phyloP scores from a whole-genome alignment of 2,113 vertebrate genomes.

The Camelus dromedarius region DNA sequence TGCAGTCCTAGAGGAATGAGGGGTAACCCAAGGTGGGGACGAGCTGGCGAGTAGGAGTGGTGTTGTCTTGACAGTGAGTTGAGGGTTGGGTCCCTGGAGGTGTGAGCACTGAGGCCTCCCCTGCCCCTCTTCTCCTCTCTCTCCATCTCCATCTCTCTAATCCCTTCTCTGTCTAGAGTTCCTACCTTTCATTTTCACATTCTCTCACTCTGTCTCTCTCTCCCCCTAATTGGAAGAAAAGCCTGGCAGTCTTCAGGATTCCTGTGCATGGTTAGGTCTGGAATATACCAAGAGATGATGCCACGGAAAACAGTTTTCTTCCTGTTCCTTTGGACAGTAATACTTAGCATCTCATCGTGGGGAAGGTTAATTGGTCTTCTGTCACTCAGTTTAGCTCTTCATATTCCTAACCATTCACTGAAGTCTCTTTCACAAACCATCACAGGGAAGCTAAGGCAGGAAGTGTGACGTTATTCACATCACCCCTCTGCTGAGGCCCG shows the following conservation, averaged over 20 bases:
- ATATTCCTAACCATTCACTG: background rate
- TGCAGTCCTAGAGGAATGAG: background rate
- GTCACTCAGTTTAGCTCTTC: background rate
- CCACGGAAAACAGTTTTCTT: background rate
- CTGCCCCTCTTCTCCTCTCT: no score
- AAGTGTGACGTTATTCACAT: background rate
- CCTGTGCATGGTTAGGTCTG: background rate
- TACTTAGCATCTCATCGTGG: background rate
- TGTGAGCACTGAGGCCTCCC: no score
- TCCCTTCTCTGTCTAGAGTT: background rate
- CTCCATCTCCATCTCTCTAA: no score
- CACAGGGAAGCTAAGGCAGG: background rate
- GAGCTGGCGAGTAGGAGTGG: no score
- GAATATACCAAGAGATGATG: background rate
- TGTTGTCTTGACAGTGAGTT: background rate
- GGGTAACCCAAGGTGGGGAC: no score
- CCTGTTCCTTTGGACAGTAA: background rate
- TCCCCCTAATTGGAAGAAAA: background rate
- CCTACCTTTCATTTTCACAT: background rate
- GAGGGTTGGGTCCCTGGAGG: no score
- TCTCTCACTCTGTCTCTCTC: background rate
- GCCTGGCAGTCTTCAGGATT: background rate
- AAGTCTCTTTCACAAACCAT: background rate
- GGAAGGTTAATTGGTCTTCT: background rate
- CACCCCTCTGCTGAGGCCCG: no score